Base-by-base conservation (phyloP, 2,797 vertebrate genomes). In the Channa striata region DNA sequence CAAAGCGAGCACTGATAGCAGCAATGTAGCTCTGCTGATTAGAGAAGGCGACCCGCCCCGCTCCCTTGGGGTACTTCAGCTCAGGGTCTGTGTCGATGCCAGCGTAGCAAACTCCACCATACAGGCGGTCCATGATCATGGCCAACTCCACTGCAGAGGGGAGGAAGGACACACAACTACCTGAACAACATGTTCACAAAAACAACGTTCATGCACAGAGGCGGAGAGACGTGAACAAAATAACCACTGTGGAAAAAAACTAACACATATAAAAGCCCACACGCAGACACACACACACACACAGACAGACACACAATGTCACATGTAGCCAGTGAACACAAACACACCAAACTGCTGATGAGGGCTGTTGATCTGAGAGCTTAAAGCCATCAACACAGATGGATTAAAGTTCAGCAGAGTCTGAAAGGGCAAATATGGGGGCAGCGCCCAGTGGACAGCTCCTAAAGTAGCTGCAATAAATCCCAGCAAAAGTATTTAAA, bases 21-120 rank as follows among this genome's bases (percentile, higher is more conserved):
- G 98, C 98, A 92, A 99, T 99, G 95, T 99, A 99, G 92, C 98
- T 99, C 95, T 99, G 98, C 92, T 99, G 98, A 95, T 99, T 99
- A 91, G 98, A 99, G 91, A 99, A 99, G 0, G 98, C 98, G 71
- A 99, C 98, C 85, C 98, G 95, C 91, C 98, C 98, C 13, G 98
- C 98, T 89, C 98, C 98, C 91, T 99, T 99, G 69, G 98, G 98
- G 95, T 99, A 99, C 91, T 99, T 99, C 74, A 99, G 95, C 94
- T 99, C 98, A 0, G 98, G 98, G 92, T 99, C 98, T 2, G 98
- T 99, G 92, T 99, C 98, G 61, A 99, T 99, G 84, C 98, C 98
- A 69, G 98, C 98, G 58, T 99, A 99, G 94, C 98, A 99, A 85
- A 99, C 98, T 0, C 98, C 98, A 30, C 98, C 98, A 13, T 99